Base-by-base conservation (phyloP, 2,797 vertebrate genomes). In the Lepidocolaptes lacrymiger region DNA sequence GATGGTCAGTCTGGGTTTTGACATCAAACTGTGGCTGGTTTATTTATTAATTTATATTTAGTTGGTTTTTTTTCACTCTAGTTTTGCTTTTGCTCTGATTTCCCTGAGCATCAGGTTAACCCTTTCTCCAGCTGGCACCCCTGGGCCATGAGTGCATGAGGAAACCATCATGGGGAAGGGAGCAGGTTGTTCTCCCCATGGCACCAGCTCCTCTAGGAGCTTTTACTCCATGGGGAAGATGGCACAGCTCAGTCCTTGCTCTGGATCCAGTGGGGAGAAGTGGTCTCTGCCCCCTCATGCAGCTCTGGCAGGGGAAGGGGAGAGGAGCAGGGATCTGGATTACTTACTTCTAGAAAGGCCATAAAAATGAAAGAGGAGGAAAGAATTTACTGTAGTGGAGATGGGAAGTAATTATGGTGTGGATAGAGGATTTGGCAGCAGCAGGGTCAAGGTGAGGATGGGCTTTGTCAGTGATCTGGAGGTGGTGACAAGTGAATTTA, bases 201-300 rank as follows among this genome's bases (percentile, higher is more conserved):
- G 4, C 16, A 44, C 14, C 34, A 78, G 37, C 19, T 44, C 28
- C 24, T 51, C 22, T 26, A 49, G 48, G 48, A 27, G 48, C 26
- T 27, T 14, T 49, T 48, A 30, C 3, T 21, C 49, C 12, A 0
- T 7, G n/a, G 37, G n/a, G 10, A 51, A 34, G 16, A 4, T 21
- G 20, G 12, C 18, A 36, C 39, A 78, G 44, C 41, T 61, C 28
- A 2, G 1, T 34, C 54, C 51, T 51, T 41, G 28, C 5, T 0
- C 28, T 0, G 3, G 15, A 41, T 43, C 5, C 2, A 0, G n/a
- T 2, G 12, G 41, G 34, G 15, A 56, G 19, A 58, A 69, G 8
- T 0, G 2, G 4, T 22, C 21, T 56, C 44, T 0, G 0, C 5
- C 34, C 5, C 37, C 58, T 63, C 0, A 0, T 6, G 41, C 14